Conservation (phyloP, 2,797 vertebrate genomes). For the Aplochiton taeniatus region DNA sequence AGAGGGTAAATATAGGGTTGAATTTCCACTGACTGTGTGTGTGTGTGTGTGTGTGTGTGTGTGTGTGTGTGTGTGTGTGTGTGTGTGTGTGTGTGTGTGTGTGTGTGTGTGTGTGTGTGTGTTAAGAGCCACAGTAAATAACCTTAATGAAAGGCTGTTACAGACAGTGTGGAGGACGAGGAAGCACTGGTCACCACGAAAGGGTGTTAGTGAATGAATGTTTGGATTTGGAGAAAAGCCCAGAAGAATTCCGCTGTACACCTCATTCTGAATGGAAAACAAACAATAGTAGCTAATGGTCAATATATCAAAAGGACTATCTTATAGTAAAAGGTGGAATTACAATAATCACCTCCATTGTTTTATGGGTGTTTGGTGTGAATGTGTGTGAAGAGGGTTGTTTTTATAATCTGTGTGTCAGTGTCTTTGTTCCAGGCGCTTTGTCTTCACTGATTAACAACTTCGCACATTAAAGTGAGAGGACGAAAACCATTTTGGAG, state of each 20-base stretch:
- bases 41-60: constrained; percentile 14
- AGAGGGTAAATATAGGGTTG: not conserved
- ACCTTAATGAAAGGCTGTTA: constrained; percentile 27
- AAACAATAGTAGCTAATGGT: constrained; percentile 12
- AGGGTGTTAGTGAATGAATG: not conserved
- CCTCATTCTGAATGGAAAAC: constrained; percentile 5
- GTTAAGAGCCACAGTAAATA: constrained; percentile 5
- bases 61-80: constrained; percentile 12
- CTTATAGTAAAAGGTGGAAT: constrained; percentile 55
- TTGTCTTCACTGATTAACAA: constrained; percentile 75
- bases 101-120: not conserved
- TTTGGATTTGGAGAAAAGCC: not conserved
- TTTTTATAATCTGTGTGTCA: constrained; percentile 61
- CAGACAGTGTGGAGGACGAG: constrained; percentile 53
- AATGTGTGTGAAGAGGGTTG: constrained; percentile 53
- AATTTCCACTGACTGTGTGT: constrained; percentile 13
- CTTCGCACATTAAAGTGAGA: constrained; percentile 73
- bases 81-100: constrained; percentile 17
- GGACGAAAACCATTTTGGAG: constrained; percentile 71
- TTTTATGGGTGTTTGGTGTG: constrained; percentile 77
- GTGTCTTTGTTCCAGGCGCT: constrained; percentile 59
- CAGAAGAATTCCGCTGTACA: not conserved
- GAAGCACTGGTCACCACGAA: constrained; percentile 27
- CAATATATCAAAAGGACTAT: constrained; percentile 33
- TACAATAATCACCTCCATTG: constrained; percentile 70